phyloP scores from a whole-genome alignment of 2,888 invertebrate genomes.

The Colostygia pectinataria region DNA sequence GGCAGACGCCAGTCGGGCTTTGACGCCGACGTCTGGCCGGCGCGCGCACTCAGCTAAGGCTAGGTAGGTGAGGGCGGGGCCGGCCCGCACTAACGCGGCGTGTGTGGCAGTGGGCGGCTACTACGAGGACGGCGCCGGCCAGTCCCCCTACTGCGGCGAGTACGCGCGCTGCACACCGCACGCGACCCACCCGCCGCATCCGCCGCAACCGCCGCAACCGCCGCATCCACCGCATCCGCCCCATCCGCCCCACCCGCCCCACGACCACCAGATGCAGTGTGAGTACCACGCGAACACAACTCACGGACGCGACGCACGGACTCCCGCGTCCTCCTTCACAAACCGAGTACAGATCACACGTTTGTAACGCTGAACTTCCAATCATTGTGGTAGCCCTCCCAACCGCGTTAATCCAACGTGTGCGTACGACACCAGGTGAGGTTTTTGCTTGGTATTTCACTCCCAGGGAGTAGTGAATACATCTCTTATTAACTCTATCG shows the following conservation, averaged over 20 bases:
- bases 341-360: slow-evolving; percentile 5
- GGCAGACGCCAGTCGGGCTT: slow-evolving; percentile 18
- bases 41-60: slow-evolving; percentile 10
- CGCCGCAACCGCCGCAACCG: slow-evolving; percentile 41
- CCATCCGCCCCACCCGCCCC: slow-evolving; percentile 41
- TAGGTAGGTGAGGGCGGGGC: slow-evolving; percentile 62
- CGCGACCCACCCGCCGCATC: slow-evolving; percentile 46
- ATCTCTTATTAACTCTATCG: slow-evolving; percentile 31
- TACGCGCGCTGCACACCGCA: slow-evolving; percentile 67
- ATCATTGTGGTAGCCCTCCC: slow-evolving; percentile 1
- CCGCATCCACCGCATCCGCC: slow-evolving; percentile 38
- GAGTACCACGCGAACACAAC: slow-evolving; percentile 48
- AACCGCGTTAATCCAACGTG: slow-evolving; percentile 3
- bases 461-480: slow-evolving; percentile 11
- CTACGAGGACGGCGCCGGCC: slow-evolving; percentile 73
- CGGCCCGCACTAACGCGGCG: slow-evolving; percentile 59
- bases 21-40: slow-evolving; percentile 28
- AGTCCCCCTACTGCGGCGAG: slow-evolving; percentile 63
- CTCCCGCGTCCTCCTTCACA: background rate
- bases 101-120: slow-evolving; percentile 80
- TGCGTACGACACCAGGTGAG: slow-evolving; percentile 11
- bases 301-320: background rate
- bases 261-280: slow-evolving; percentile 67
- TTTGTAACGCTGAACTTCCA: background rate
- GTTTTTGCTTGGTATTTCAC: slow-evolving; percentile 7